Conservation (phyloP, 2,888 invertebrate species). For the Athalia circularis region DNA sequence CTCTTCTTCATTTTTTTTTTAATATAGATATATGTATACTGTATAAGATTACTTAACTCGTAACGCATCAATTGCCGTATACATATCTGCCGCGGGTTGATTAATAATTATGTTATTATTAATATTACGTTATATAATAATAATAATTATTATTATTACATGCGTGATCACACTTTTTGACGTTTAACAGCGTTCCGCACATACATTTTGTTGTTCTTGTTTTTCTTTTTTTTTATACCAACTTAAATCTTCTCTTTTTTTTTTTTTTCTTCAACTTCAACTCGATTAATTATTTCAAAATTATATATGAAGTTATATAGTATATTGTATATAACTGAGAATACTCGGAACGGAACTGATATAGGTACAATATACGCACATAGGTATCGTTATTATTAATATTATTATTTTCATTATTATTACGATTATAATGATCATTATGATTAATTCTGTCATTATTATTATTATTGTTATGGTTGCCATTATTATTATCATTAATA, state of each 20-base stretch:
- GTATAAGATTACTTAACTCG: slow-evolving; percentile 21
- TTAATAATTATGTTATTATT: neutral
- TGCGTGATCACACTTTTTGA: slow-evolving; percentile 65
- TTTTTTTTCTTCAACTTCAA: slow-evolving; percentile 50
- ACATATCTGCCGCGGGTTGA: slow-evolving; percentile 65
- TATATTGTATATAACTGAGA: slow-evolving; percentile 54
- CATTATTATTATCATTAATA: no score
- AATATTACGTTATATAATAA: no score
- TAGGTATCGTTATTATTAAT: slow-evolving; percentile 28
- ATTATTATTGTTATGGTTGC: no score
- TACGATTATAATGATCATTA: no score
- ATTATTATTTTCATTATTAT: neutral
- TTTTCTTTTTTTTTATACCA: neutral
- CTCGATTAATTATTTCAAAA: slow-evolving; percentile 49
- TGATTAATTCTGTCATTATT: no score
- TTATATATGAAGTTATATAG: slow-evolving; percentile 7
- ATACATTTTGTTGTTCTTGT: neutral
- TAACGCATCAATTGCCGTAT: slow-evolving; percentile 63
- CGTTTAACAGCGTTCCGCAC: slow-evolving; percentile 50
- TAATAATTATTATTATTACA: neutral
- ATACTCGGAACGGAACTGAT: slow-evolving; percentile 59
- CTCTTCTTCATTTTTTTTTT: neutral
- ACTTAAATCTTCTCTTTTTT: neutral
- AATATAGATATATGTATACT: slow-evolving; percentile 25
- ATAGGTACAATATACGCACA: slow-evolving; percentile 49